Evolutionary conservation across 2,888 invertebrate genomes (phyloP).

Genomic region (Scelioninae gen. 1): DNA sequence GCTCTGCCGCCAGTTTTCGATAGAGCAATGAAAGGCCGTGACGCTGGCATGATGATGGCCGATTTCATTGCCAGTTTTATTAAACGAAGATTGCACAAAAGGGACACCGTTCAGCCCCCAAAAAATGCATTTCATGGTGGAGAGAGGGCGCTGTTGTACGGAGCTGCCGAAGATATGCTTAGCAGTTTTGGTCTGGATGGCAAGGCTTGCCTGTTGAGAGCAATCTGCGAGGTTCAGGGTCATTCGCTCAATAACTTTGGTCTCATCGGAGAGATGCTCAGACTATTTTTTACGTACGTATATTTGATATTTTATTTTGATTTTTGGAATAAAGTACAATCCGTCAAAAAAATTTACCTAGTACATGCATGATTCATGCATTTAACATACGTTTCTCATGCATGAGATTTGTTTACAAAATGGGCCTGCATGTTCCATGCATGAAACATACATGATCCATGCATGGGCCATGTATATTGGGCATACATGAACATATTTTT

Average conservation of each 20-base stretch:
- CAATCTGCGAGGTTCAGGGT: constrained; percentile 94
- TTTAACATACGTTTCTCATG: no score
- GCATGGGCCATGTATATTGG: no score
- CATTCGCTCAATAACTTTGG: constrained; percentile 91
- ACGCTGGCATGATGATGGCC: constrained; percentile 89
- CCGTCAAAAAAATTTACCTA: no score
- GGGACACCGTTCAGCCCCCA: constrained; percentile 83
- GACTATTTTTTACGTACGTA: constrained; percentile 92
- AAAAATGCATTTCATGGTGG: constrained; percentile 90
- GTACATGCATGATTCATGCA: no score
- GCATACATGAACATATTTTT: no score
- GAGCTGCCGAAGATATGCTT: constrained; percentile 91
- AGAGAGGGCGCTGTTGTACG: constrained; percentile 92
- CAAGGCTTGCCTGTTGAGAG: constrained; percentile 91
- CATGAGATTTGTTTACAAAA: no score
- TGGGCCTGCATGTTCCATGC: no score
- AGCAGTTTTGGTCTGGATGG: constrained; percentile 93
- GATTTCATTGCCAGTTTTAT: constrained; percentile 91
- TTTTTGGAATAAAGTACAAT: no score
- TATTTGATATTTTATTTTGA: no score
- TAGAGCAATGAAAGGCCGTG: constrained; percentile 89
- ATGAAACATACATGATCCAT: no score
- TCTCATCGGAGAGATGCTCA: constrained; percentile 92
- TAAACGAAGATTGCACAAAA: constrained; percentile 86
- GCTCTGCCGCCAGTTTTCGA: constrained; percentile 91